Base-by-base conservation (phyloP, 2,888 invertebrate genomes). In the Pandemis cinnamomeana region DNA sequence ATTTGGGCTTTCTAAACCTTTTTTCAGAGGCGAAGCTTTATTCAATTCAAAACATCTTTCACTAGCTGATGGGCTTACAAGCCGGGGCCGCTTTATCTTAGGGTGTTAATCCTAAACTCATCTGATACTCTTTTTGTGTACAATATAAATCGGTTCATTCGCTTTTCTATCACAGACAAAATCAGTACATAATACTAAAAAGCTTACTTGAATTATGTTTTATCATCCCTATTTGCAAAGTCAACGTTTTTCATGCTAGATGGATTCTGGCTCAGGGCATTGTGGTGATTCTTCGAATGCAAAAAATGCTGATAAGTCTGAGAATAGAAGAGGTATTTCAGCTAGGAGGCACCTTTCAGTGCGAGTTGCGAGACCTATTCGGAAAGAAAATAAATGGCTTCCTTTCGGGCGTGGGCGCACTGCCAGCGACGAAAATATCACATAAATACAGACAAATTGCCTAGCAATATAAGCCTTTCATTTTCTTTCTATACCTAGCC, bases 71-170 rank as follows among this genome's bases (percentile, higher is more conserved):
- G 80, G 83, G 78, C 78, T 80, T 78, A 76, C 77, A 80, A 81
- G 81, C 55, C 76, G 76, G 77, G 77, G 80, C 77, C 81, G 81
- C 77, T 86, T 86, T 86, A 85, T 85, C 81, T 83, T 82, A 78
- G 82, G 78, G 81, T 81, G 83, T 85, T 86, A 86, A 86, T 86
- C 83, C 81, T 77, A 75, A 81, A 82, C 77, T 80, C 80, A 78
- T 79, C 81, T 78, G 51, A 53, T 67, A 36, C 66, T 53, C 36
- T 67, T 66, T 66, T 36, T 66, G 48, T 48, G 58, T 27, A 11
- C 10, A 11, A 10, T 27, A 11, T 27, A 11, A 11, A 58, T 27
- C 58, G 58, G 7, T 58, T 58, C 11, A 3, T 27, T 58, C 11
- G 58, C 27, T 20, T 58, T 58, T 58, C 11, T 58, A 58, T 58